Evolutionary conservation across 2,113 vertebrate genomes (phyloP).

Genomic region (Melanerpes formicivorus): DNA sequence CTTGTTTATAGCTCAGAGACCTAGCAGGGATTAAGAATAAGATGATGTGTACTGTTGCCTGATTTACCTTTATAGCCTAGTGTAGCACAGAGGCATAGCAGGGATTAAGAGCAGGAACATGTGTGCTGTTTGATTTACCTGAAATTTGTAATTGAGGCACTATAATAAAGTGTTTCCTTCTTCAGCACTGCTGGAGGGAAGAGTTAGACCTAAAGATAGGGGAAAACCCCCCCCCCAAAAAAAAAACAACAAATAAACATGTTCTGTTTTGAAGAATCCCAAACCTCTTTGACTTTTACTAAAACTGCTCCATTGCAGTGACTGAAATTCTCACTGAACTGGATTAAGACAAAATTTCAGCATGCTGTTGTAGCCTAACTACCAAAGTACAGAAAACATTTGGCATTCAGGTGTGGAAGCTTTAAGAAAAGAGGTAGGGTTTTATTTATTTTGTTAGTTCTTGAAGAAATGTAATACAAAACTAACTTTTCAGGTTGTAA

Average conservation of each 20-base stretch:
- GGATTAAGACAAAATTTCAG: not conserved
- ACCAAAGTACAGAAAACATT: not conserved
- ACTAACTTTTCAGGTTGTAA: not conserved
- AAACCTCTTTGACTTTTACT: not conserved
- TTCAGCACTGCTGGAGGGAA: not conserved
- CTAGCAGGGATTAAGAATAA: not conserved
- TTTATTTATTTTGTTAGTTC: not conserved
- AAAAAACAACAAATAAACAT: too few relatives aligned
- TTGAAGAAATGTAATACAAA: not conserved
- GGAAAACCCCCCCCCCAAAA: too few relatives aligned
- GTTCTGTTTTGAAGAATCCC: not conserved
- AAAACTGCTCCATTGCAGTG: not conserved
- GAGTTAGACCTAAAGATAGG: not conserved
- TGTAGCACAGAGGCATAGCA: too few relatives aligned
- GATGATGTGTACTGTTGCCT: not conserved
- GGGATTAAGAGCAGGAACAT: too few relatives aligned
- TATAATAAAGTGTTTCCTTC: not conserved
- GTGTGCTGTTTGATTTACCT: not conserved
- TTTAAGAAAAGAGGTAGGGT: not conserved
- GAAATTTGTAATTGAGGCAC: not conserved
- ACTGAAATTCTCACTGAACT: not conserved
- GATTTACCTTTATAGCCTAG: not conserved
- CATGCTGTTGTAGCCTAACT: accelerated
- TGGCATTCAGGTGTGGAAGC: not conserved
- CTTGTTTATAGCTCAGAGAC: not conserved